phyloP scores from a whole-genome alignment of 2,797 vertebrate genomes.

The Tinamus major region DNA sequence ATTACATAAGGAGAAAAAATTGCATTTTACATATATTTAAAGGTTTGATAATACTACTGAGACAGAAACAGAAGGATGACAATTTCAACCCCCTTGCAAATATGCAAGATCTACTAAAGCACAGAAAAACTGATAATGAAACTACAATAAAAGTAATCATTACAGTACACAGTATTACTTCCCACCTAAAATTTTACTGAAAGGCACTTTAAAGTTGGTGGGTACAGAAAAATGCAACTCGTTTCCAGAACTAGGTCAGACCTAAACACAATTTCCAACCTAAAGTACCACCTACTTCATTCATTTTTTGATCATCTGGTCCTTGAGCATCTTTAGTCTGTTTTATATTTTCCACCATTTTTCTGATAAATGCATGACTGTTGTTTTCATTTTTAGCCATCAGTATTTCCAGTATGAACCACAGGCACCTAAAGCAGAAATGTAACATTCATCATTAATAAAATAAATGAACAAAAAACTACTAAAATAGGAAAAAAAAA shows the following conservation, averaged over 20 bases:
- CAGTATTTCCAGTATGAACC: slow-evolving; percentile 97
- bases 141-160: not conserved
- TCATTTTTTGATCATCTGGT: slow-evolving; percentile 92
- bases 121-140: slow-evolving; percentile 28
- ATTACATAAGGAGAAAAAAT: not conserved
- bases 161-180: not conserved
- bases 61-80: not conserved
- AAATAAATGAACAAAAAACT: not conserved
- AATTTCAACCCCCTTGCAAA: not conserved
- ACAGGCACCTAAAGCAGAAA: slow-evolving; percentile 87
- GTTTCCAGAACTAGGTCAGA: not conserved
- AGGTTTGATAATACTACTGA: not conserved
- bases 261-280: not conserved
- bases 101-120: not conserved
- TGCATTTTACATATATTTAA: not conserved
- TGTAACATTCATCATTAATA: not conserved
- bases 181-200: not conserved
- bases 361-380: slow-evolving; percentile 97
- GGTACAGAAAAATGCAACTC: not conserved
- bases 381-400: slow-evolving; percentile 99
- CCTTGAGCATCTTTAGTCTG: slow-evolving; percentile 96
- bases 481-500: not conserved
- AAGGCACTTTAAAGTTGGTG: not conserved
- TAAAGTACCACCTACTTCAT: slow-evolving; percentile 85
- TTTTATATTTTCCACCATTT: slow-evolving; percentile 99